Conservation (phyloP, 1,140 invertebrate species). For the Drosophila tsacasi region DNA sequence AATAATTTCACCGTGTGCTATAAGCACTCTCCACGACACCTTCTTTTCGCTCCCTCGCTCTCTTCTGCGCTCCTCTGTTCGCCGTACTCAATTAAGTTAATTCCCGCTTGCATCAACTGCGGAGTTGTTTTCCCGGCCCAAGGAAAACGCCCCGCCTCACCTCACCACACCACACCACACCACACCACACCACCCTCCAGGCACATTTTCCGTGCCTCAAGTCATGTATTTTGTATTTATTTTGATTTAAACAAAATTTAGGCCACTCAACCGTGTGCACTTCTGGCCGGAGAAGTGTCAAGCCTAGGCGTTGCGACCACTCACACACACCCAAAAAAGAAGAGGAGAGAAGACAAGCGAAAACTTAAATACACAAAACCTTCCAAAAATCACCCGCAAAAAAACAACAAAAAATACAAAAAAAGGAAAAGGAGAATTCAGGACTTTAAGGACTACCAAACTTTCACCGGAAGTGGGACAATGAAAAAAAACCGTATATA, state of each 20-base stretch:
- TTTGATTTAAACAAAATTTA: constrained; percentile 70
- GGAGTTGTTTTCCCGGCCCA: neutral
- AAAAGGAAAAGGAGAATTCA: constrained; percentile 23
- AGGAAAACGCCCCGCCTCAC: neutral
- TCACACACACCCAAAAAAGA: neutral
- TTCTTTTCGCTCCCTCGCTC: neutral
- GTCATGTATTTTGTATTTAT: constrained; percentile 75
- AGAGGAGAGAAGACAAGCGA: neutral
- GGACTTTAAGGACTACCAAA: constrained; percentile 35
- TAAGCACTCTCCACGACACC: neutral
- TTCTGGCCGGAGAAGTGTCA: constrained; percentile 61
- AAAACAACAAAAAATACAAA: neutral
- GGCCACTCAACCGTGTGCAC: constrained; percentile 74
- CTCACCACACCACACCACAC: neutral
- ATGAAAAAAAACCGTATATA: constrained; percentile 19
- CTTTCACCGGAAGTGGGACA: constrained; percentile 32
- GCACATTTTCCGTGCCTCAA: constrained; percentile 27
- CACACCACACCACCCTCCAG: too few species aligned
- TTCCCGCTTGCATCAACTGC: constrained; percentile 66
- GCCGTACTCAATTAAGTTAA: constrained; percentile 78
- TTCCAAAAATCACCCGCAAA: constrained; percentile 18
- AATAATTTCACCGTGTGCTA: neutral
- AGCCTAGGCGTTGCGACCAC: constrained; percentile 19
- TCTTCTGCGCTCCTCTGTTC: constrained; percentile 18
- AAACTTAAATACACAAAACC: constrained; percentile 27